Percentiles rank a stretch among this genome's conserved stretches.
Conservation (phyloP, 2,888 invertebrate genomes). For the Eilema griseolum region DNA sequence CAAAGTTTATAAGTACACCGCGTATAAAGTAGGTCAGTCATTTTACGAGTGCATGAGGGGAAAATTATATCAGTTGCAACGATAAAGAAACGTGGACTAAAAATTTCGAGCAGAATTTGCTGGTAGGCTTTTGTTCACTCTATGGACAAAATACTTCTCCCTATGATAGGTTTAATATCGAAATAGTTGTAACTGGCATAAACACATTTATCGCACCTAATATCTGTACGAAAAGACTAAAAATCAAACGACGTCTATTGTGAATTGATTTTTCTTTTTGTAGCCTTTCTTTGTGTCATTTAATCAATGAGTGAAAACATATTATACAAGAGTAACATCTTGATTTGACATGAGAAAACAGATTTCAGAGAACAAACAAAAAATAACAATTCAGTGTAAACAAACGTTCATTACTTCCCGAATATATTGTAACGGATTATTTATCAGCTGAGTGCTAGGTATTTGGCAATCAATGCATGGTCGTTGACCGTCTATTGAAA, state of each 20-base stretch:
- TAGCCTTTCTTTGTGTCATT: background rate
- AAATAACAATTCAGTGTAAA: background rate
- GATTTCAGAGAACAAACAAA: conserved; percentile 1
- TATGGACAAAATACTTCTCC: background rate
- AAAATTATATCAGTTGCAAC: background rate
- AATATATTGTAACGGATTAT: conserved; percentile 27
- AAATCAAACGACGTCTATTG: background rate
- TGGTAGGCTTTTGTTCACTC: background rate
- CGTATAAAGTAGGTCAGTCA: background rate
- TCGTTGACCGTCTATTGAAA: conserved; percentile 51
- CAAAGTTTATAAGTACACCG: background rate
- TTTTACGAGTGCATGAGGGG: background rate
- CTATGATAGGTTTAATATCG: background rate
- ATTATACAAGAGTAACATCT: background rate
- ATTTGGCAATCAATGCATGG: conserved; percentile 55
- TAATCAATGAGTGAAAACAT: background rate
- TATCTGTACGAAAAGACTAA: background rate
- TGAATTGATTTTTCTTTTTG: background rate
- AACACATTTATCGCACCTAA: background rate
- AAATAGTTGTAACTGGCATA: background rate
- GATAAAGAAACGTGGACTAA: too few species aligned
- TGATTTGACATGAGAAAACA: conserved; percentile 2
- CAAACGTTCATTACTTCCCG: conserved; percentile 15
- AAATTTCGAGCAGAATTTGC: too few species aligned
- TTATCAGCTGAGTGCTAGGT: conserved; percentile 46